These are phyloP conservation scores for Mimachlamys varia DNA, from an alignment of 2,888 invertebrate genomes.

Conservation along the genomic window DNA sequence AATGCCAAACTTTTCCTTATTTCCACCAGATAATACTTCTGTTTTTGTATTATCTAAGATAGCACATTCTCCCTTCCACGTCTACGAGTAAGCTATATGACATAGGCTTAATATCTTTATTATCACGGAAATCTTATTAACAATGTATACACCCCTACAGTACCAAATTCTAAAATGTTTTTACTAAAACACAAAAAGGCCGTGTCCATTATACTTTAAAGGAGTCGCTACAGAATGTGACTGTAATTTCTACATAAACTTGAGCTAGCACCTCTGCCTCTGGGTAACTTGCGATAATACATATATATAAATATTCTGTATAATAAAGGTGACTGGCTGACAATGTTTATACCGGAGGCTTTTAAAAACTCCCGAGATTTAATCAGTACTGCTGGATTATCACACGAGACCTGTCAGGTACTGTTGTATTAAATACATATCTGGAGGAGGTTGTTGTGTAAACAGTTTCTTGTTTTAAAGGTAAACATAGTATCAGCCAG, in stretches of 20 bases:
- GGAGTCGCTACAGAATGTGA: background rate
- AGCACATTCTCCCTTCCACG: background rate
- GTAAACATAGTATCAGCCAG: background rate
- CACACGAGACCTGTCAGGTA: background rate
- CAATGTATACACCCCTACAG: background rate
- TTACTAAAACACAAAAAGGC: conserved; percentile 2
- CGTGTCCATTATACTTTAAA: background rate
- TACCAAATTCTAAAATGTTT: background rate
- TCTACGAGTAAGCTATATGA: background rate
- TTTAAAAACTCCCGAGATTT: background rate
- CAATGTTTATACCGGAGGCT: background rate
- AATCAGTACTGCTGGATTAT: background rate
- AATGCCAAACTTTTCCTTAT: background rate
- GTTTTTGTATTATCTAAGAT: background rate
- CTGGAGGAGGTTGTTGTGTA: background rate
- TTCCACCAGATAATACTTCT: background rate
- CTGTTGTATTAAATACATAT: background rate
- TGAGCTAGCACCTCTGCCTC: background rate
- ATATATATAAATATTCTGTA: background rate
- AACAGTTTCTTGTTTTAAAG: background rate
- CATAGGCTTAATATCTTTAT: background rate
- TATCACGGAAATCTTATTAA: background rate
- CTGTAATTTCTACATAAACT: background rate
- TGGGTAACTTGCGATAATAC: conserved; percentile 2
- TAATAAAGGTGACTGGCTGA: background rate